Base-by-base conservation (phyloP, 1,140 invertebrate genomes). In the Brachionus manjavacas region DNA sequence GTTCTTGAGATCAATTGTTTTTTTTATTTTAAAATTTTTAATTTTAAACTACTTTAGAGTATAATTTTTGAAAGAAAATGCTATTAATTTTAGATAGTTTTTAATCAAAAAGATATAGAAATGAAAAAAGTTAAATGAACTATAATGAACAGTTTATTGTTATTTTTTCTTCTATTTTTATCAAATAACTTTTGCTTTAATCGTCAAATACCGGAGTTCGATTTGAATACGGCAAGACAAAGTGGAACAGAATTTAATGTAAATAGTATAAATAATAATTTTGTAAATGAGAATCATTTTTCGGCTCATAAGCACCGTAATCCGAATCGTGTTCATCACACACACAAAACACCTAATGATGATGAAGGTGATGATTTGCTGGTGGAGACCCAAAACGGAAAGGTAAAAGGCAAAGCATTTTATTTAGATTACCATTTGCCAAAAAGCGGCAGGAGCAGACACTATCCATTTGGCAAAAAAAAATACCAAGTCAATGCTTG, bases 311-410 rank as follows among this genome's bases (percentile, higher is more conserved):
- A 76, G 43, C 72, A 76, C 14, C 72, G 52, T 49, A 76, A 76
- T 43, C 35, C 31, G 16, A 43, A 74, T 76, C 72, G 72, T 25
- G 23, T 25, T 14, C 12, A 76, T 20, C 41, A 76, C 52, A n/a
- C 72, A 28, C 7, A 76, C 9, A 23, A 23, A 9, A 12, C 6
- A 2, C 8, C 12, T 20, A 3, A 64, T 11, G 31, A 35, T 7
- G 31, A 35, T 35, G 31, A 35, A 4, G 2, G 0, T 35, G 79
- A 66, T 31, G 79, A 81, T 8, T 31, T 81, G 23, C 3, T 81
- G 4, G 52, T 81, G 6, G 60, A 81, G 25, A 81, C 79, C 14
- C 52, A 81, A 81, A 81, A 81, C 14, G 79, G 79, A 41, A 39
- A 46, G 8, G 9, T 81, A 11, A n/a, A 55, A 43, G 79, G 79